Evolutionary conservation across 2,797 vertebrate genomes (phyloP).

Genomic region (Premnoplex brunnescens): DNA sequence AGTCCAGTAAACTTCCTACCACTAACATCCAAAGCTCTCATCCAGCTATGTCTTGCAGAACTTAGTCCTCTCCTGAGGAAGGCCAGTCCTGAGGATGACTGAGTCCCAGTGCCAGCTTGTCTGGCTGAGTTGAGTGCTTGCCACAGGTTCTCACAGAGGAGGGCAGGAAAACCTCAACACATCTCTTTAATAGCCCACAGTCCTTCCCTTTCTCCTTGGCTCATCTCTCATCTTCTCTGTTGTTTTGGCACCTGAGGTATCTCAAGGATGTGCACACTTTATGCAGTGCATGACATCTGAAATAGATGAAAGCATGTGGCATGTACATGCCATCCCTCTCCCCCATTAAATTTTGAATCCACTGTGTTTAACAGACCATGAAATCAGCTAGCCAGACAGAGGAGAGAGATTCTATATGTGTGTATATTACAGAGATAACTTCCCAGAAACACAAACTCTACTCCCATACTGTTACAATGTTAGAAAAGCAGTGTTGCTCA

Average conservation of each 20-base stretch:
- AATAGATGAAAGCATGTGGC: neutral
- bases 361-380: neutral
- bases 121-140: neutral
- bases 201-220: neutral
- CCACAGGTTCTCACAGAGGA: neutral
- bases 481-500: neutral
- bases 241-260: neutral
- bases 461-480: neutral
- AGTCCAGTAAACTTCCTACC: neutral
- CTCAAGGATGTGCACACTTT: neutral
- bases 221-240: neutral
- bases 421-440: neutral
- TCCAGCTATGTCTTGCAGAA: neutral
- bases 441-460: neutral
- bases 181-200: neutral
- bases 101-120: neutral
- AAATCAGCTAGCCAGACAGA: neutral
- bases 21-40: neutral
- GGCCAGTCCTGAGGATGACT: neutral
- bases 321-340: neutral
- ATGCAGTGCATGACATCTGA: neutral
- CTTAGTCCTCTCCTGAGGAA: neutral
- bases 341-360: neutral
- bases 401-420: neutral
- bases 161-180: neutral